A percentile compares a stretch with the other conserved stretches of the same genome.
phyloP scores from a whole-genome alignment of 2,113 vertebrate species.

The Amia ocellicauda region DNA sequence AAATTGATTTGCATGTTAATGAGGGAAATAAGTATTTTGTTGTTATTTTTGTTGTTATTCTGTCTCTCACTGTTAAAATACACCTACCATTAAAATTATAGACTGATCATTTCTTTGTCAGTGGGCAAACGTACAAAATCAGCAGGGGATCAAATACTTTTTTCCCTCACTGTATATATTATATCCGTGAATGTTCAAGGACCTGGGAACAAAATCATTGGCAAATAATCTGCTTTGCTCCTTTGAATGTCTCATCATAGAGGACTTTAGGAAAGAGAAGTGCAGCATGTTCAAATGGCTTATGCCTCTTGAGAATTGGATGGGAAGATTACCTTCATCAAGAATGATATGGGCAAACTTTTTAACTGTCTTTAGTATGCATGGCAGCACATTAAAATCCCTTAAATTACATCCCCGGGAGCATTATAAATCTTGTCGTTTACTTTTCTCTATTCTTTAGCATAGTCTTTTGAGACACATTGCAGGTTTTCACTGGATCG shows the following conservation, averaged over 20 bases:
- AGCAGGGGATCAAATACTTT: no score
- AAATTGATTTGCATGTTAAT: no score
- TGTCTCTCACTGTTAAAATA: no score
- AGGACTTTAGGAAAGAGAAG: conserved; percentile 25
- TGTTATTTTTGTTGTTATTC: no score
- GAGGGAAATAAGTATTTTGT: no score
- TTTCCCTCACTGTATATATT: no score
- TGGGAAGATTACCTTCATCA: conserved; percentile 28
- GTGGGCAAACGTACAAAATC: no score
- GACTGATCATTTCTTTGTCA: no score
- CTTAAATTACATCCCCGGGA: conserved; percentile 18
- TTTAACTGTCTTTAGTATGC: conserved; percentile 27
- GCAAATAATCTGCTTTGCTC: conserved; percentile 43
- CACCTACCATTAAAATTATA: no score
- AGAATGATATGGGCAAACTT: conserved; percentile 7
- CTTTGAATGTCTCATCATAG: conserved; percentile 40
- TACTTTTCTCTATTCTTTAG: no score
- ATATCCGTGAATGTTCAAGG: conserved; percentile 39
- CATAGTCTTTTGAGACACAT: no score
- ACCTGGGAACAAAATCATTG: conserved; percentile 18
- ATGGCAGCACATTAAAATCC: not conserved
- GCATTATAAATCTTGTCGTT: conserved; percentile 10
- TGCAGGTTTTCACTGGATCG: no score
- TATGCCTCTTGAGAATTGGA: conserved; percentile 24
- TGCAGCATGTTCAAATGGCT: not conserved